Evolutionary conservation across 2,113 vertebrate genomes (phyloP).

Genomic region (Parus major): DNA sequence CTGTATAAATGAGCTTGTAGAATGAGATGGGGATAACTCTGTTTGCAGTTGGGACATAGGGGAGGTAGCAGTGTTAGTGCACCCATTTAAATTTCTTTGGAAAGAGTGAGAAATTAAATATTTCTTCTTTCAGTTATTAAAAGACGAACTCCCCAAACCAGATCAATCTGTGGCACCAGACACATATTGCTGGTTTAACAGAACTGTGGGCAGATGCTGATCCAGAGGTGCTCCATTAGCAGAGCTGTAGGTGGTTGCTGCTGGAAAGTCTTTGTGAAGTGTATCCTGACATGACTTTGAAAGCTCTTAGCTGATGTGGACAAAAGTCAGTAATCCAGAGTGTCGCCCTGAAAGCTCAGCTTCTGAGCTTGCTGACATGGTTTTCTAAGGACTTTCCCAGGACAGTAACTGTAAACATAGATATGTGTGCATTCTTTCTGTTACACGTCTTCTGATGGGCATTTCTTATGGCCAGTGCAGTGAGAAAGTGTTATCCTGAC

Average conservation of each 20-base stretch:
- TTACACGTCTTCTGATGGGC: no score
- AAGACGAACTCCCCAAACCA: background rate
- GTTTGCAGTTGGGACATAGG: background rate
- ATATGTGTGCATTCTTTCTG: no score
- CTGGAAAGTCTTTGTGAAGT: background rate
- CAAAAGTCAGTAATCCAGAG: background rate
- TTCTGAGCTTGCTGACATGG: no score
- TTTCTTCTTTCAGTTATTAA: background rate
- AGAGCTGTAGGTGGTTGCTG: background rate
- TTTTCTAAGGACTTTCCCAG: no score
- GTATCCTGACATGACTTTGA: background rate
- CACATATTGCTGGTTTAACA: background rate
- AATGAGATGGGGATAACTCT: background rate
- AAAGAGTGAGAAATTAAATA: background rate
- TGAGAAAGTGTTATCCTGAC: no score
- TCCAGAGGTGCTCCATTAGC: accelerated
- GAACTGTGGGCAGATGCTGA: background rate
- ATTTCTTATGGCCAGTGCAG: no score
- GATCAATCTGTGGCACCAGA: background rate
- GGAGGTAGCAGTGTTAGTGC: background rate
- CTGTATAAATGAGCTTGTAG: background rate
- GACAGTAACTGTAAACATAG: no score
- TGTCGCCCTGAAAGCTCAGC: no score
- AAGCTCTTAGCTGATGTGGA: background rate
- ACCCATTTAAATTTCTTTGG: background rate